Evolutionary conservation across 2,113 vertebrate species (phyloP).

Genomic region (Bubalus kerabau): DNA sequence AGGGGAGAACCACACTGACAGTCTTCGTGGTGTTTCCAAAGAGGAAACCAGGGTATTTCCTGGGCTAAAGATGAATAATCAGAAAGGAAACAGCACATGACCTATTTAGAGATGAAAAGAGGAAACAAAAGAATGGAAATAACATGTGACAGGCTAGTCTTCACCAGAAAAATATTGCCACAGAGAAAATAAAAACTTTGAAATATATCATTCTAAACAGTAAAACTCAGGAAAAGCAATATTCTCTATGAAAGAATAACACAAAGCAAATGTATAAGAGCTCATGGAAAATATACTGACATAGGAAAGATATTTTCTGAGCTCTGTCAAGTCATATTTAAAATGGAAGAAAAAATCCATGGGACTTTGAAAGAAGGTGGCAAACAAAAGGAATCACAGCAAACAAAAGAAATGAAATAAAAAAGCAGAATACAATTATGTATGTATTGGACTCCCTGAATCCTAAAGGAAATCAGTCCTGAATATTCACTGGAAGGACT

Average conservation of each 20-base stretch:
- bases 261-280: background rate
- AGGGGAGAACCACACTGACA: background rate
- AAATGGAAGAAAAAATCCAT: background rate
- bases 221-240: background rate
- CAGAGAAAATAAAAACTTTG: background rate
- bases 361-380: background rate
- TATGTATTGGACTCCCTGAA: background rate
- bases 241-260: background rate
- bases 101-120: background rate
- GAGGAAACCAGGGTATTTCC: background rate
- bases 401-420: background rate
- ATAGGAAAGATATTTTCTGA: background rate
- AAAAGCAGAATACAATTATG: background rate
- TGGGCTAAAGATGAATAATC: background rate
- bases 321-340: background rate
- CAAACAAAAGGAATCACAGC: background rate
- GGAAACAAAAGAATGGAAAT: background rate
- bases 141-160: background rate
- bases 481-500: background rate
- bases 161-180: background rate
- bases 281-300: background rate
- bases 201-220: background rate
- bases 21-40: background rate
- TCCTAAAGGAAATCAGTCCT: background rate
- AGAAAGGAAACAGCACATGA: background rate